Conservation (phyloP, 1,140 invertebrate species). For the Phymastichus coffea region DNA sequence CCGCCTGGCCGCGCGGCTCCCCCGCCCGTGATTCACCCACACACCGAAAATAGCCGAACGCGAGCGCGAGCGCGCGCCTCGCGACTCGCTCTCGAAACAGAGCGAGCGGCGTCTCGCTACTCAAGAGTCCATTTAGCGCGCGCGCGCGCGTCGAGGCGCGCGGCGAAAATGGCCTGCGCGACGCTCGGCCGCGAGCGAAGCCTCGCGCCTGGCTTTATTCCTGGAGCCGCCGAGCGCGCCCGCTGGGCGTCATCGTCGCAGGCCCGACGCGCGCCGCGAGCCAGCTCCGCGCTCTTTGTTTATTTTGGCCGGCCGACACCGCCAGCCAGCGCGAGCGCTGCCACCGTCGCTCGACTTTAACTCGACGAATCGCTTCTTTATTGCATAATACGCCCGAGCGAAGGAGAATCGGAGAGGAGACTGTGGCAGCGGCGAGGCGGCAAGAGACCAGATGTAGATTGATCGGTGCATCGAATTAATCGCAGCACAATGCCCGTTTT, state of each 20-base stretch:
- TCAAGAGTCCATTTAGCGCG: conserved; percentile 35
- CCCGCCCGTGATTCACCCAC: conserved; percentile 51
- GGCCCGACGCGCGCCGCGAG: no score
- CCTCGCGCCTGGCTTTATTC: conserved; percentile 5
- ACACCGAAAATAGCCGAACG: conserved; percentile 51
- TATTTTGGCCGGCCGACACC: conserved; percentile 13
- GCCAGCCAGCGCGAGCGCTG: background rate
- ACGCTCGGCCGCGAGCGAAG: background rate
- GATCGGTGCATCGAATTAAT: conserved; percentile 2
- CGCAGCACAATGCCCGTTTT: conserved; percentile 5
- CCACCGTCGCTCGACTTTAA: no score
- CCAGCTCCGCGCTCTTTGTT: background rate
- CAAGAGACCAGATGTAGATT: background rate
- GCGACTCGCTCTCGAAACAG: conserved; percentile 30
- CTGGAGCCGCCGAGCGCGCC: background rate
- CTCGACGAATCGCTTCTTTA: background rate
- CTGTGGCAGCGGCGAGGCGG: background rate
- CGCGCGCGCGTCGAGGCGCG: conserved; percentile 4
- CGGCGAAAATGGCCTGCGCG: background rate
- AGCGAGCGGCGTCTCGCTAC: conserved; percentile 28
- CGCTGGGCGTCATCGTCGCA: background rate
- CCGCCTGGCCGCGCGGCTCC: conserved; percentile 22
- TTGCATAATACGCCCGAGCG: background rate
- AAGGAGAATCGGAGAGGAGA: background rate
- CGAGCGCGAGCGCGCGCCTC: background rate